Percentiles rank a stretch among this genome's conserved stretches.
These are phyloP conservation scores for Haliclona indistincta DNA, from an alignment of 37 sponge, comb jelly and placozoan genomes.

Conservation along the genomic window DNA sequence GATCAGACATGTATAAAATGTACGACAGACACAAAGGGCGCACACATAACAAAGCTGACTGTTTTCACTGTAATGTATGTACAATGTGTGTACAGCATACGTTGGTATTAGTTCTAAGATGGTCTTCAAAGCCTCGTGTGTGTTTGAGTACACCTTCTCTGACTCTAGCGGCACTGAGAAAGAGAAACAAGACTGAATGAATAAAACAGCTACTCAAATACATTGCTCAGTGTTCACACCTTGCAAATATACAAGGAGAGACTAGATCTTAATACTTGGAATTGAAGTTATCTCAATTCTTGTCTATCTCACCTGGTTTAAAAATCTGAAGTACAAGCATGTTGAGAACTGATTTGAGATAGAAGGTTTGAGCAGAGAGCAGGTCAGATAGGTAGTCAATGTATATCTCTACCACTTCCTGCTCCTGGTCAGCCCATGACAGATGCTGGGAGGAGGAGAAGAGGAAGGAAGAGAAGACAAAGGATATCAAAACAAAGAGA, in stretches of 20 bases:
- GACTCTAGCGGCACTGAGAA: neutral
- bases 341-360: constrained; percentile 41
- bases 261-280: neutral
- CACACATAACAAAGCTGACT: constrained; percentile 6
- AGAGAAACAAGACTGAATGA: neutral
- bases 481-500: neutral
- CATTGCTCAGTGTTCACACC: neutral
- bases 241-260: constrained; percentile 4
- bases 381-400: constrained; percentile 56
- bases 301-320: neutral
- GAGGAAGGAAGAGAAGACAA: neutral
- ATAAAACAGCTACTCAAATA: neutral
- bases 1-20: neutral
- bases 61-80: too few relatives aligned
- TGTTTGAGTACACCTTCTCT: constrained; percentile 18
- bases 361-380: constrained; percentile 71
- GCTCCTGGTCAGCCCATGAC: constrained; percentile 47
- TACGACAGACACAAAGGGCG: neutral
- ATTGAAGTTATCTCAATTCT: neutral
- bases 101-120: constrained; percentile 29
- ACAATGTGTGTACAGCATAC: neutral
- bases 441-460: constrained; percentile 21
- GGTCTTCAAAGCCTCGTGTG: constrained; percentile 36
- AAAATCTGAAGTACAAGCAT: constrained; percentile 27
- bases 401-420: constrained; percentile 41